Percentiles rank a stretch among this genome's conserved stretches.
Evolutionary conservation across 2,888 invertebrate species (phyloP).

Genomic region (Notodonta dromedarius): DNA sequence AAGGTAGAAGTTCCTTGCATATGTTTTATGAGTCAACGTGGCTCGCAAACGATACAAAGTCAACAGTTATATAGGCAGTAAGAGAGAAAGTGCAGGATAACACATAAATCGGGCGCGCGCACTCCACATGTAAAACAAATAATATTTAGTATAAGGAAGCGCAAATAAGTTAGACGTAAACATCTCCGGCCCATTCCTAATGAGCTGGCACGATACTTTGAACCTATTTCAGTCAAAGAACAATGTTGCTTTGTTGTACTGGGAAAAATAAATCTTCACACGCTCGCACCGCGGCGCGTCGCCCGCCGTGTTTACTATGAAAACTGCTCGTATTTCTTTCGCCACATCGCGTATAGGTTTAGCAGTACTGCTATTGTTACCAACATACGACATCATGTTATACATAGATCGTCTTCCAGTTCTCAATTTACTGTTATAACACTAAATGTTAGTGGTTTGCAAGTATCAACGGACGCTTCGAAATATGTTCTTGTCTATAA

Average conservation of each 20-base stretch:
- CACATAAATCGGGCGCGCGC: neutral
- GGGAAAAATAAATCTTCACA: constrained; percentile 73
- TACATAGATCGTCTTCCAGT: constrained; percentile 29
- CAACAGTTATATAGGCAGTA: neutral
- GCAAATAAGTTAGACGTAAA: constrained; percentile 48
- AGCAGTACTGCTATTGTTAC: constrained; percentile 48
- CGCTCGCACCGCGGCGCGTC: constrained; percentile 37
- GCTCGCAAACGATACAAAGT: neutral
- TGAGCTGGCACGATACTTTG: constrained; percentile 68
- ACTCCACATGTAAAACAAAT: neutral
- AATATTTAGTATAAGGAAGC: constrained; percentile 42
- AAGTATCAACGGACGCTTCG: neutral
- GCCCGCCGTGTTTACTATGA: constrained; percentile 68
- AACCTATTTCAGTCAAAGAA: constrained; percentile 70
- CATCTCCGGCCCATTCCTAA: constrained; percentile 55
- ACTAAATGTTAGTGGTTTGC: constrained; percentile 28
- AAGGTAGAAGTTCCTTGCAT: neutral
- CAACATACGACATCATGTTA: constrained; percentile 37
- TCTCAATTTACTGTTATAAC: constrained; percentile 42
- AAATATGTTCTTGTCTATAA: neutral
- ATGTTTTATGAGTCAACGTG: neutral
- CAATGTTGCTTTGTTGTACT: constrained; percentile 75
- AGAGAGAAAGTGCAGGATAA: neutral
- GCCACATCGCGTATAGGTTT: constrained; percentile 48
- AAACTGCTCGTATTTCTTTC: constrained; percentile 59